phyloP scores from a whole-genome alignment of 2,888 invertebrate genomes.

The Nesidiocoris tenuis region DNA sequence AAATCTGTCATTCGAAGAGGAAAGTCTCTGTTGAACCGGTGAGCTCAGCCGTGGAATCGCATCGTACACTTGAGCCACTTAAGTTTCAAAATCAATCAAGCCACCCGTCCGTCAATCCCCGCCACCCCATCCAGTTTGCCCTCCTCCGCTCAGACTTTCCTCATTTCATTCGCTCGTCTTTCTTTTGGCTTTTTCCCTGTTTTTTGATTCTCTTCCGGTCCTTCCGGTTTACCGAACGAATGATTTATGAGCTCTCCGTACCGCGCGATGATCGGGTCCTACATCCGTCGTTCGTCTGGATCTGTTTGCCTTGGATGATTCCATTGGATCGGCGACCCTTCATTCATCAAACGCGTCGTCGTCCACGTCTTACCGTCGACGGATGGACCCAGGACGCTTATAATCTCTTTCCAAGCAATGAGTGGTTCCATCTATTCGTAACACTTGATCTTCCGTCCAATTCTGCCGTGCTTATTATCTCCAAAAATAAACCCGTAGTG shows the following conservation, averaged over 20 bases:
- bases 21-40: not conserved
- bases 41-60: not conserved
- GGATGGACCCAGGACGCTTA: no score
- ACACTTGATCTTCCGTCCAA: no score
- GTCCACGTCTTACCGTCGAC: not conserved
- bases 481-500: no score
- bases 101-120: not conserved
- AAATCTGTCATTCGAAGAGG: not conserved
- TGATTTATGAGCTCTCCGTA: not conserved
- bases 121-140: not conserved
- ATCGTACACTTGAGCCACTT: not conserved
- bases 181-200: not conserved
- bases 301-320: not conserved
- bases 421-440: no score
- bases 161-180: not conserved
- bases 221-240: not conserved
- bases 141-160: no score
- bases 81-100: slow-evolving; percentile 14
- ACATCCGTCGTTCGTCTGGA: no score
- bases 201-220: not conserved
- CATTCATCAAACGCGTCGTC: not conserved
- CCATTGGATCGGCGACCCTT: not conserved
- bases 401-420: no score
- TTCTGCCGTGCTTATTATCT: no score
- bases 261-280: no score